Evolutionary conservation across 2,888 invertebrate genomes (phyloP).

Genomic region (Drosophila recens): DNA sequence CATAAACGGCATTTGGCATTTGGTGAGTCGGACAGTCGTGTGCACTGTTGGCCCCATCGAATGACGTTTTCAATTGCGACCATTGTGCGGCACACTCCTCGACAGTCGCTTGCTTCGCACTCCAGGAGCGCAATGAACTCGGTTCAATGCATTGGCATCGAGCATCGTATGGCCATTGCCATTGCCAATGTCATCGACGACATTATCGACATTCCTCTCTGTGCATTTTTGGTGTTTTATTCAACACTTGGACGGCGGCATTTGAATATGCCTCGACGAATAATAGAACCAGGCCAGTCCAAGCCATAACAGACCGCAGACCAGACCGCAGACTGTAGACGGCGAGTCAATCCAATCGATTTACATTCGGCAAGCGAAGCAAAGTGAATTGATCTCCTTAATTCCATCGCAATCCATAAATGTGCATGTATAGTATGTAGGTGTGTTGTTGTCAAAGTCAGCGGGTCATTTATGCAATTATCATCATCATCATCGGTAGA

Average conservation of each 20-base stretch:
- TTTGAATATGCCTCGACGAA: constrained; percentile 47
- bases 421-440: constrained; percentile 17
- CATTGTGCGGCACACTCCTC: constrained; percentile 55
- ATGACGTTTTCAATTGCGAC: constrained; percentile 69
- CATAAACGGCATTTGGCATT: constrained; percentile 36
- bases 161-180: constrained; percentile 30
- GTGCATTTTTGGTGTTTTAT: constrained; percentile 65
- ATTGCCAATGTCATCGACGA: constrained; percentile 47
- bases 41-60: constrained; percentile 58
- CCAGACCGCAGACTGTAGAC: neutral
- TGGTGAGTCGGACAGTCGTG: constrained; percentile 47
- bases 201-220: constrained; percentile 52
- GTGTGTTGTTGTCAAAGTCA: constrained; percentile 60
- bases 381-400: constrained; percentile 34
- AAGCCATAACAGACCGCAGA: neutral
- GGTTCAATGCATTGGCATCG: constrained; percentile 47
- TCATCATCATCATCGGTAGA: constrained; percentile 22
- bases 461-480: constrained; percentile 64
- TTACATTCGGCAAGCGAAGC: constrained; percentile 33
- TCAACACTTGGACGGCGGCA: constrained; percentile 58
- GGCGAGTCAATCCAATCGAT: constrained; percentile 25
- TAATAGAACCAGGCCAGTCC: neutral
- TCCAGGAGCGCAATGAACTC: constrained; percentile 59
- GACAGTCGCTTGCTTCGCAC: neutral
- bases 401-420: constrained; percentile 1